Base-by-base conservation (phyloP, 2,113 vertebrate genomes). In the Bos indicus region DNA sequence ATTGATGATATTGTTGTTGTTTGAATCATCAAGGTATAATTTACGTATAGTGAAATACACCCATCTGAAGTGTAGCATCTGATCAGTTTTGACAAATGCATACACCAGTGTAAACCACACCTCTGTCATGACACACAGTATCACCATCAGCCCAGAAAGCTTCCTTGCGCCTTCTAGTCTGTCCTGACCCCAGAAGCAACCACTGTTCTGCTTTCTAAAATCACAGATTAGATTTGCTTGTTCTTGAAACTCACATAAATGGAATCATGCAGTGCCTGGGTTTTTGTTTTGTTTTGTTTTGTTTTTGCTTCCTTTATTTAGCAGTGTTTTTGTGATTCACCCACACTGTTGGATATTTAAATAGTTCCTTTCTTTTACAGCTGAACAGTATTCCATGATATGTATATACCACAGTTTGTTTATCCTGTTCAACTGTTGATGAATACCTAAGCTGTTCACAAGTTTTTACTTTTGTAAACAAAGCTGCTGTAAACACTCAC, bases 261-360 rank as follows among this genome's bases (percentile, higher is more conserved):
- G 51, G 26, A 52, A 28, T 60, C n/a, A 6, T 0, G 28, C 43
- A 5, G 11, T 6, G 8, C 8, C 36, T 43, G 3, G 28, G 10
- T 36, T 54, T 25, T 46, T 86, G 33, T 13, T 6, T 74, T 21
- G 52, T 17, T 33, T 87, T 51, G 11, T 21, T 62, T 40, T 83
- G 5, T 21, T 21, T 62, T 40, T 83, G 5, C 28, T 62, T 71
- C 56, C 54, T 77, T 48, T 23, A 33, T 16, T 56, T 48, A 57
- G 40, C 33, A 33, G 28, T 23, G 59, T 13, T 52, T 74, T 30
- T 21, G 88, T 62, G 74, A 51, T 43, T 48, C 40, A 17, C 16
- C 51, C 14, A 7, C 12, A n/a, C 11, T 3, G 4, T 0, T 60
- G 25, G 7, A 16, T 3, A 33, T n/a, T 26, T 56, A 28, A 6